Conservation (phyloP, 2,888 invertebrate genomes). For the Saturnia pavonia region DNA sequence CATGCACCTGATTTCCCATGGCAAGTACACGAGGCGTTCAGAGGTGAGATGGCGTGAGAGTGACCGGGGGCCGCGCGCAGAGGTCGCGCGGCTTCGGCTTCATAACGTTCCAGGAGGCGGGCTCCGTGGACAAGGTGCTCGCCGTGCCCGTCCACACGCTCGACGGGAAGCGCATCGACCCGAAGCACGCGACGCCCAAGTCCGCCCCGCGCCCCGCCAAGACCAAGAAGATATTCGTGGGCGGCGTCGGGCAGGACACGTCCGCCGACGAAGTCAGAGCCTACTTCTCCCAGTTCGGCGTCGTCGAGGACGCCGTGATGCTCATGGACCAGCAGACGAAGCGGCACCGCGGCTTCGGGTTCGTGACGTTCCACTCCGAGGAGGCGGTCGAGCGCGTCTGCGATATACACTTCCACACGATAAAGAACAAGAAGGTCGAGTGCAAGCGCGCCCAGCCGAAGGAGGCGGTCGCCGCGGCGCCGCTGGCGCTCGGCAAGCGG, state of each 20-base stretch:
- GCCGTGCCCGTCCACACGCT: slow-evolving; percentile 95
- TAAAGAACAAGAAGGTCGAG: slow-evolving; percentile 94
- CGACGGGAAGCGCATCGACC: slow-evolving; percentile 96
- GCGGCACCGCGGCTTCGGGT: slow-evolving; percentile 94
- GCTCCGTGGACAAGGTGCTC: slow-evolving; percentile 94
- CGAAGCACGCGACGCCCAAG: slow-evolving; percentile 96
- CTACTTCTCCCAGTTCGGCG: slow-evolving; percentile 94
- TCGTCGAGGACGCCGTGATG: slow-evolving; percentile 96
- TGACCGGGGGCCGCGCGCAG: slow-evolving; percentile 82
- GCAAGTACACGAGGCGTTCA: not conserved
- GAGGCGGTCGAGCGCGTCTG: slow-evolving; percentile 96
- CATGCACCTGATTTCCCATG: slow-evolving; percentile 8
- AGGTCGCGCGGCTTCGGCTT: slow-evolving; percentile 97
- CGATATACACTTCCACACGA: slow-evolving; percentile 95
- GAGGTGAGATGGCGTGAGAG: not conserved
- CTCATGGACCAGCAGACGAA: slow-evolving; percentile 97
- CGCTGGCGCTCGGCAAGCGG: slow-evolving; percentile 86
- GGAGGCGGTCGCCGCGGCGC: slow-evolving; percentile 88
- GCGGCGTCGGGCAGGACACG: slow-evolving; percentile 95
- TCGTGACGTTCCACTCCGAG: slow-evolving; percentile 95
- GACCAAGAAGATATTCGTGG: slow-evolving; percentile 96
- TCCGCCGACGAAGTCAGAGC: slow-evolving; percentile 95
- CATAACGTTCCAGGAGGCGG: slow-evolving; percentile 95
- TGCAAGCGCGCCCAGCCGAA: slow-evolving; percentile 96
- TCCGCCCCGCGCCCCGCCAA: slow-evolving; percentile 93